These are phyloP conservation scores for Chironomus striatipennis DNA, from an alignment of 1,140 invertebrate species.

Conservation along the genomic window DNA sequence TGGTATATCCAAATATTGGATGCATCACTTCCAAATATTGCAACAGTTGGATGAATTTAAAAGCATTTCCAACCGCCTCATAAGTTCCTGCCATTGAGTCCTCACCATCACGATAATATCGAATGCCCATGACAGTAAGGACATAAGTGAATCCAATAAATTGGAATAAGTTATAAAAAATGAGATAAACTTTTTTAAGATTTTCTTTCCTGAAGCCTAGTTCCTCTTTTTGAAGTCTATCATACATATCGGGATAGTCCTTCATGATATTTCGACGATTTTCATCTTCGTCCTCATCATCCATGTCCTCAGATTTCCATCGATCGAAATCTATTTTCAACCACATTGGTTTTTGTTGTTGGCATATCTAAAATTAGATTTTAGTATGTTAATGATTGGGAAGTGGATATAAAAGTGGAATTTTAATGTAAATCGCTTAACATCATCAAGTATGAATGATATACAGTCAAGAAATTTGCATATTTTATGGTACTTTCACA, in stretches of 20 bases:
- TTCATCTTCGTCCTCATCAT: constrained; percentile 54
- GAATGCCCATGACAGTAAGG: constrained; percentile 59
- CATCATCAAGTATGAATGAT: neutral
- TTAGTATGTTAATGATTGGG: too few relatives aligned
- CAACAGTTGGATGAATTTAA: constrained; percentile 74
- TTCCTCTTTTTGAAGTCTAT: constrained; percentile 68
- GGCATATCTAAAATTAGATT: constrained; percentile 28
- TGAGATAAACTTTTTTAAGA: constrained; percentile 74
- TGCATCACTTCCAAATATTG: constrained; percentile 85
- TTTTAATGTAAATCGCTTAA: too few relatives aligned
- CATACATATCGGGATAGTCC: constrained; percentile 70
- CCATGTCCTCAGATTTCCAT: constrained; percentile 64
- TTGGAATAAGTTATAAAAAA: constrained; percentile 86
- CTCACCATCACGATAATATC: constrained; percentile 63
- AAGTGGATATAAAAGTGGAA: too few relatives aligned
- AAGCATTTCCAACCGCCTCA: constrained; percentile 61
- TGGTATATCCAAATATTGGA: constrained; percentile 80
- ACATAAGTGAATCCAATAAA: constrained; percentile 81
- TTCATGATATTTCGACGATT: constrained; percentile 55
- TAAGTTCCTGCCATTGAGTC: constrained; percentile 67
- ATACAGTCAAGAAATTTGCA: neutral
- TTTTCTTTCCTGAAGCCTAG: constrained; percentile 70
- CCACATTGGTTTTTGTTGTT: constrained; percentile 78
- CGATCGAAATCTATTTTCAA: constrained; percentile 84
- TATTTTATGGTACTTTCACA: neutral